phyloP scores from a whole-genome alignment of 2,888 invertebrate genomes.

The Pachymerium ferrugineum region DNA sequence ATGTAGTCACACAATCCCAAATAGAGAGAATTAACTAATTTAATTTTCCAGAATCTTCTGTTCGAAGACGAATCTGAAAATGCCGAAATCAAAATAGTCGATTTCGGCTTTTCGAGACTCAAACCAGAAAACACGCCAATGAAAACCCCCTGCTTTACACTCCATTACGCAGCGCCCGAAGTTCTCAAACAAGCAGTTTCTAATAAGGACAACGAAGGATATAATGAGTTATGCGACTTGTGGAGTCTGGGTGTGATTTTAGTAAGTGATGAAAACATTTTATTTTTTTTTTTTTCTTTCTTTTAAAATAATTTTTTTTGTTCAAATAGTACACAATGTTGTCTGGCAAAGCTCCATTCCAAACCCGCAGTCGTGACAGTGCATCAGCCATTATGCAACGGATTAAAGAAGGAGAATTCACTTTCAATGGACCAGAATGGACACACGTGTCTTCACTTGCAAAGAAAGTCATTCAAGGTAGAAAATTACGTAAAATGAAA shows the following conservation, averaged over 20 bases:
- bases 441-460: constrained; percentile 65
- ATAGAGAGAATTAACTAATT: constrained; percentile 18
- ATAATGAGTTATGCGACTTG: constrained; percentile 88
- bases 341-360: constrained; percentile 82
- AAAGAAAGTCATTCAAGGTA: constrained; percentile 63
- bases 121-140: constrained; percentile 58
- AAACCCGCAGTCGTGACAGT: constrained; percentile 62
- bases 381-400: constrained; percentile 68
- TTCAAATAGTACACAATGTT: constrained; percentile 66
- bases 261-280: constrained; percentile 50
- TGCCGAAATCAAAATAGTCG: constrained; percentile 77
- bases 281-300: constrained; percentile 19
- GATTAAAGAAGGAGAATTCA: constrained; percentile 72
- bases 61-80: constrained; percentile 57
- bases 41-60: constrained; percentile 57
- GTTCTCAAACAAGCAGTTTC: constrained; percentile 62
- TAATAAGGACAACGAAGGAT: constrained; percentile 55
- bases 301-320: not conserved
- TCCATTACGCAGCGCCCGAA: constrained; percentile 93
- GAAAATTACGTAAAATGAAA: too few species aligned
- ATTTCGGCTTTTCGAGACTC: constrained; percentile 91
- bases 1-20: too few species aligned
- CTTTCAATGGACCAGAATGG: constrained; percentile 69
- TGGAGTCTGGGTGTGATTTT: constrained; percentile 94
- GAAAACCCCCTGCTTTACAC: constrained; percentile 86